These are phyloP conservation scores for Callyntrura sp. DNA, from an alignment of 2,888 invertebrate genomes.

Conservation along the genomic window DNA sequence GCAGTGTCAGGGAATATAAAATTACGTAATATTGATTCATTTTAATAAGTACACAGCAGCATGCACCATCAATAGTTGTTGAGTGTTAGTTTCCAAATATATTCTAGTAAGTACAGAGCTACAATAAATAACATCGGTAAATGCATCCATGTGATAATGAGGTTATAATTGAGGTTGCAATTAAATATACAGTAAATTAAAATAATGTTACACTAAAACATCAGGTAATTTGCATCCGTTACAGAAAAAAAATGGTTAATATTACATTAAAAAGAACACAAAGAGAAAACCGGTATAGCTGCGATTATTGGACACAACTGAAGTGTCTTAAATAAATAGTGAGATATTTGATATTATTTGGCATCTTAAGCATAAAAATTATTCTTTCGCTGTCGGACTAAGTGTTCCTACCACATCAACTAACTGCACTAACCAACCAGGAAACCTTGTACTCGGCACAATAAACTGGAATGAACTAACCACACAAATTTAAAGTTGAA, in stretches of 20 bases:
- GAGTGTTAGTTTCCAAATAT: not conserved
- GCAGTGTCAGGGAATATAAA: not conserved
- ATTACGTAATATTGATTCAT: conserved; percentile 9
- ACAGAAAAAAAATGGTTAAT: not conserved
- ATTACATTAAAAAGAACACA: not conserved
- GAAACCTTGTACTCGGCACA: not conserved
- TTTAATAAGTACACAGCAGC: conserved; percentile 1
- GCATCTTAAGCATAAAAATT: not conserved
- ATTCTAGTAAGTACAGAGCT: not conserved
- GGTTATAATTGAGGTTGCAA: not conserved
- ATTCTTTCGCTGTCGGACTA: not conserved
- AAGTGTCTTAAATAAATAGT: not conserved
- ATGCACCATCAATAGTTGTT: not conserved
- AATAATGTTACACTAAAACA: not conserved
- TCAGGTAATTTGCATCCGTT: not conserved
- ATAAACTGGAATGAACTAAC: not conserved
- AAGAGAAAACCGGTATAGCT: not conserved
- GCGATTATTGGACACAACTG: not conserved
- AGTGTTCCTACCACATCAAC: not conserved
- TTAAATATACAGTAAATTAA: not conserved
- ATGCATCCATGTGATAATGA: conserved; percentile 14
- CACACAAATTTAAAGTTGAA: not conserved
- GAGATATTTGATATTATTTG: conserved; percentile 25
- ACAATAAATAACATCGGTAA: conserved; percentile 4
- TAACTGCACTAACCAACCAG: no score